Base-by-base conservation (phyloP, 2,797 vertebrate species). In the Ptychadena robeensis region DNA sequence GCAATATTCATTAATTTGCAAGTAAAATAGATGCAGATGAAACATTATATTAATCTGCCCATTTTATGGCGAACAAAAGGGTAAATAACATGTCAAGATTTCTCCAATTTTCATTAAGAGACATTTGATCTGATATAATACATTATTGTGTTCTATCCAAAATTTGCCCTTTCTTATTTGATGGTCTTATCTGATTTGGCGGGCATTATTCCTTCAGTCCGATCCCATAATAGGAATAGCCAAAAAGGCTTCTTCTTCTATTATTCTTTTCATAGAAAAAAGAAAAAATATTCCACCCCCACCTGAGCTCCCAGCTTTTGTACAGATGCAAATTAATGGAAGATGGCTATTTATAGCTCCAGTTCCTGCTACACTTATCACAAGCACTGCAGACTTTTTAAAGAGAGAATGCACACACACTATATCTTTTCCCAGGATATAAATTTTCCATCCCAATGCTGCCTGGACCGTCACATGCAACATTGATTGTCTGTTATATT, bases 401-500 rank as follows among this genome's bases (percentile, higher is more conserved):
- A 90, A 90, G 89, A 89, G 89, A 38, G 86, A 90, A 89, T 85
- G 83, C 35, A 83, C 48, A 31, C 77, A 44, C 79, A 27, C 74
- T 83, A 87, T 22, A 89, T 88, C 87, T 90, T 87, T 87, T 91
- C 90, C 90, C 88, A 87, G 92, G 92, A 94, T 92, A 94, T 94
- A 94, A 94, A 94, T 94, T 93, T 92, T 92, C 91, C 90, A 88
- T 93, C 89, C 91, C 91, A 90, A 89, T 92, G 89, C 93, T 91
- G 92, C 90, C 92, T 92, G 91, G 92, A 88, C 91, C 95, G 95
- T 97, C 95, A 94, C 95, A 96, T 95, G 96, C 96, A 96, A 96
- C 96, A 96, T 96, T 97, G 95, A 96, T 96, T 96, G 96, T 96
- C 94, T 96, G 95, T 97, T 97, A 96, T 96, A 97, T 97, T 96